These are phyloP conservation scores for Pao palembangensis DNA, from an alignment of 2,113 vertebrate species.

Conservation along the genomic window DNA sequence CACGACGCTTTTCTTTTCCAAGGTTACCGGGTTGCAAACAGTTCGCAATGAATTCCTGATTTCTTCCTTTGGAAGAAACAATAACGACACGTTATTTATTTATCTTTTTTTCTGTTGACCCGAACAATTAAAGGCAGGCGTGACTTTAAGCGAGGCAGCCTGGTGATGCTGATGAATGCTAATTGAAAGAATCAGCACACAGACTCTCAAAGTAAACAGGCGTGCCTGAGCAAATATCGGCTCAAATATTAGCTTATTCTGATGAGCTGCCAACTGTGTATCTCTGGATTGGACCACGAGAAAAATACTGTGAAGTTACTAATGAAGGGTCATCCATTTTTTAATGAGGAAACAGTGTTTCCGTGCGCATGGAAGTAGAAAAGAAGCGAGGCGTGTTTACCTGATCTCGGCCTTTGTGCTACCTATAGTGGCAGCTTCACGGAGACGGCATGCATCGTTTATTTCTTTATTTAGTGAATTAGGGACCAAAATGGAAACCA, in stretches of 20 bases:
- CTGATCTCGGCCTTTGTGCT: constrained; percentile 34
- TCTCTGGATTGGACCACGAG: neutral
- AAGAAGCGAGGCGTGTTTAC: neutral
- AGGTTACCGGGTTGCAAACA: too few relatives aligned
- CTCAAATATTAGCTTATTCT: constrained; percentile 9
- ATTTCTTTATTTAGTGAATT: constrained; percentile 9
- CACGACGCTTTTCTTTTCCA: too few relatives aligned
- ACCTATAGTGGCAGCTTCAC: constrained; percentile 37
- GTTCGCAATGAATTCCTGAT: too few relatives aligned
- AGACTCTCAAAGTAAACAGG: constrained; percentile 36
- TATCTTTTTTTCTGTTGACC: too few relatives aligned
- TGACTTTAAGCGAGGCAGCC: too few relatives aligned
- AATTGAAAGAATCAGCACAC: constrained; percentile 7
- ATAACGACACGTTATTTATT: too few relatives aligned
- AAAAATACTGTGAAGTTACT: neutral
- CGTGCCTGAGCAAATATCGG: constrained; percentile 37
- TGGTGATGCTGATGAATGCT: constrained; percentile 24
- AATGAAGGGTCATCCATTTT: too few relatives aligned
- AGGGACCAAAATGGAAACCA: constrained; percentile 56
- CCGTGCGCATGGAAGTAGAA: too few relatives aligned
- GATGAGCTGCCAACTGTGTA: constrained; percentile 16
- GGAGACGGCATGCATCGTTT: constrained; percentile 31
- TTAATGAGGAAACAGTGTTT: too few relatives aligned
- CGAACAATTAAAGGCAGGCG: too few relatives aligned
- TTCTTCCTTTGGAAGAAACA: too few relatives aligned